A percentile compares a stretch with the other conserved stretches of the same genome.
phyloP scores from a whole-genome alignment of 2,888 invertebrate genomes.

The Lacanobia wlatinum region DNA sequence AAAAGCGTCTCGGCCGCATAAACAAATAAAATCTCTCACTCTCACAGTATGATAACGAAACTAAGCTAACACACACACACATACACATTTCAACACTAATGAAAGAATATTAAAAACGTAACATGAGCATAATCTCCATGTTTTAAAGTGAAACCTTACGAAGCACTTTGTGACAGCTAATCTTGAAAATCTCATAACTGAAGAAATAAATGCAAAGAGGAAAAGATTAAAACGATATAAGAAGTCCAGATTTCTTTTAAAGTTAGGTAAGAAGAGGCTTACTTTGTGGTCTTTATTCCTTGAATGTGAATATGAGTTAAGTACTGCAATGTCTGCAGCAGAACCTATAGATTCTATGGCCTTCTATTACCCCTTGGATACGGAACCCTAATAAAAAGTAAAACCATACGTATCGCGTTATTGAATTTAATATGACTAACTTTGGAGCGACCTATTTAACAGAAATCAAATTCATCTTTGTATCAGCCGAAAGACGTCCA shows the following conservation, averaged over 20 bases:
- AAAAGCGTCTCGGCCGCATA: not conserved
- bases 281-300: not conserved
- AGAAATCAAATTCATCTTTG: too few species aligned
- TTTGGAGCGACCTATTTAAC: too few species aligned
- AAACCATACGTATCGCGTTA: too few species aligned
- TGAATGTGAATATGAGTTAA: too few species aligned
- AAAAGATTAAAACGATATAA: not conserved
- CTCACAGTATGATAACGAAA: not conserved
- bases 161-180: slow-evolving; percentile 6
- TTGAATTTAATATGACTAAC: too few species aligned
- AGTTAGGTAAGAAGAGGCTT: too few species aligned
- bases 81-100: not conserved
- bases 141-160: slow-evolving; percentile 16
- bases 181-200: slow-evolving; percentile 26
- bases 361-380: too few species aligned
- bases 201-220: not conserved
- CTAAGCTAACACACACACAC: not conserved
- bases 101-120: slow-evolving; percentile 38
- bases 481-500: too few species aligned
- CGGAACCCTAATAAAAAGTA: too few species aligned
- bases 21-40: slow-evolving; percentile 18
- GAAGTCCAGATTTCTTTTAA: not conserved
- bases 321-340: too few species aligned
- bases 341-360: too few species aligned
- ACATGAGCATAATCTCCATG: not conserved